Conservation (phyloP, 2,797 vertebrate genomes). For the Megaceryle alcyon region DNA sequence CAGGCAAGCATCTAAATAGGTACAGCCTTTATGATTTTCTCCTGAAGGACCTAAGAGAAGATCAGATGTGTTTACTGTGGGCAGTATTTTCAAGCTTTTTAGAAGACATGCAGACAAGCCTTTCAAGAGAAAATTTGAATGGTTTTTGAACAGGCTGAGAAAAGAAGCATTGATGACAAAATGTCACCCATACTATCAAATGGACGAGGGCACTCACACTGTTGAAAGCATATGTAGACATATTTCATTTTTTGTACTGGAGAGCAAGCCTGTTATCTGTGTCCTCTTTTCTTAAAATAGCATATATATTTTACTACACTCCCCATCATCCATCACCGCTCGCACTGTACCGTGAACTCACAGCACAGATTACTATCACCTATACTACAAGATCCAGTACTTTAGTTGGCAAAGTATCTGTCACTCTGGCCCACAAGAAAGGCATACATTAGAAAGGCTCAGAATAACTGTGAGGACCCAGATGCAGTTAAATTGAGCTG, state of each 20-base stretch:
- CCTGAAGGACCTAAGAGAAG: background rate
- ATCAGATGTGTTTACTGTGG: background rate
- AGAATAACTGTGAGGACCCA: background rate
- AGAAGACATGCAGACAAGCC: background rate
- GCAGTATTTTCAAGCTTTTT: background rate
- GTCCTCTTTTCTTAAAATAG: background rate
- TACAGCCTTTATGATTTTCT: background rate
- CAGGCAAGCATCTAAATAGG: background rate
- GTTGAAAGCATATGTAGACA: background rate
- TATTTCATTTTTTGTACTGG: background rate
- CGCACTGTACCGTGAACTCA: background rate
- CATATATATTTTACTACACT: background rate
- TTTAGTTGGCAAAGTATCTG: background rate
- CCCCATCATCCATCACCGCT: too few species aligned
- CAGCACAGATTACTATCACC: background rate
- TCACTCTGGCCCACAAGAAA: fast-evolving
- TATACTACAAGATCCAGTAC: background rate
- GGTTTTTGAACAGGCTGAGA: background rate
- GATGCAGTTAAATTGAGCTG: background rate
- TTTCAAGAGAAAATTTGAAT: background rate
- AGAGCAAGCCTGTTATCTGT: background rate
- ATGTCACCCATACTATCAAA: background rate
- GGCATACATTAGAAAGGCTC: background rate
- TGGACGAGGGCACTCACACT: fast-evolving
- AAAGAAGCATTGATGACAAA: background rate